phyloP scores from a whole-genome alignment of 2,888 invertebrate genomes.

The Melanchra persicariae region DNA sequence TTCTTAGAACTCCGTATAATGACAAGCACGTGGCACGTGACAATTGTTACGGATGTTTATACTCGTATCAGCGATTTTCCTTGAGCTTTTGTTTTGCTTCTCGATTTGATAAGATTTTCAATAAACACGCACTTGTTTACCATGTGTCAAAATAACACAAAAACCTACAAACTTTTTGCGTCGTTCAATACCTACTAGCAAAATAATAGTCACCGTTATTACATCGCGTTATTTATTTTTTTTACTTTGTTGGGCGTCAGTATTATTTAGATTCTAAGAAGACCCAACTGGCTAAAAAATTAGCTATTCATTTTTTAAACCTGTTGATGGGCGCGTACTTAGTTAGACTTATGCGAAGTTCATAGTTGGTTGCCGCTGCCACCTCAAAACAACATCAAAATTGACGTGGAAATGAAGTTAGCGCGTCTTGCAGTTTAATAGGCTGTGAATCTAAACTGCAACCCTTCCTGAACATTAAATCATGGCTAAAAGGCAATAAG shows the following conservation, averaged over 20 bases:
- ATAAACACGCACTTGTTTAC: slow-evolving; percentile 32
- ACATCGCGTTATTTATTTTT: neutral
- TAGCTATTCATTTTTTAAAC: too few species aligned
- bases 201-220: slow-evolving; percentile 4
- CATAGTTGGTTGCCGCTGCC: neutral
- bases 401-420: too few species aligned
- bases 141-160: too few species aligned
- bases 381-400: too few species aligned
- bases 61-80: slow-evolving; percentile 20
- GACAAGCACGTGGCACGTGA: slow-evolving; percentile 28
- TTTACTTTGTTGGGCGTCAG: slow-evolving; percentile 29
- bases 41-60: slow-evolving; percentile 21
- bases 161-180: neutral
- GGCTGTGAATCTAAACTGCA: neutral
- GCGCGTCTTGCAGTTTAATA: neutral
- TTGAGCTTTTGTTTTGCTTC: slow-evolving; percentile 18
- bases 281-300: too few species aligned
- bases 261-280: neutral
- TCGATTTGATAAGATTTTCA: slow-evolving; percentile 33
- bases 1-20: slow-evolving; percentile 35
- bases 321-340: too few species aligned
- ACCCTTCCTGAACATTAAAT: neutral
- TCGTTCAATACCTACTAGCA: neutral
- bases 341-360: too few species aligned
- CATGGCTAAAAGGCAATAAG: neutral